phyloP scores from a whole-genome alignment of 1,140 invertebrate genomes.

The Caenorhabditis inopinata region DNA sequence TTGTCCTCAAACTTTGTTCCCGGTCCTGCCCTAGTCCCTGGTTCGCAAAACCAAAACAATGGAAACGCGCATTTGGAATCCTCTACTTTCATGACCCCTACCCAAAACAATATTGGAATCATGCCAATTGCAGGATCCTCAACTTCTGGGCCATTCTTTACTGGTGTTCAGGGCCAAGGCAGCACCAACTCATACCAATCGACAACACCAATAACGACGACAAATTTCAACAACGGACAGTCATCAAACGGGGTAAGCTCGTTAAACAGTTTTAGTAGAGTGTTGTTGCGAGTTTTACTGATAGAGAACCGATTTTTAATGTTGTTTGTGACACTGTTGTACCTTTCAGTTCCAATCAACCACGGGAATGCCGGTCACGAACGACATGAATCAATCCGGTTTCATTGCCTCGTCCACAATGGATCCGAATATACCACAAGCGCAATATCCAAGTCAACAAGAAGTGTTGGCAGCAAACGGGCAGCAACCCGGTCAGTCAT shows the following conservation, averaged over 20 bases:
- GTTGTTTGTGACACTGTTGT: neutral
- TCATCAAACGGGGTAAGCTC: conserved; percentile 23
- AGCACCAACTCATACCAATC: conserved; percentile 16
- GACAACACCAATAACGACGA: conserved; percentile 1
- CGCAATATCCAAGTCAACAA: conserved; percentile 29
- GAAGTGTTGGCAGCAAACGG: neutral
- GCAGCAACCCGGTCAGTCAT: conserved; percentile 4
- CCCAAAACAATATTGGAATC: neutral
- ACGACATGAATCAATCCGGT: conserved; percentile 19
- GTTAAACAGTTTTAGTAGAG: neutral
- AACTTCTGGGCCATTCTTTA: neutral
- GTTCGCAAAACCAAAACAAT: neutral
- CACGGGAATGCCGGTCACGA: conserved; percentile 9
- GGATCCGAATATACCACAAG: conserved; percentile 21
- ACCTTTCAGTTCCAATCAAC: conserved; percentile 13
- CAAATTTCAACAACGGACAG: conserved; percentile 1
- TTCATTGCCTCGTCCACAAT: conserved; percentile 3
- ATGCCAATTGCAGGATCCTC: neutral
- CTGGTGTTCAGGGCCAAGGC: neutral
- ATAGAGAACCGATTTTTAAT: too few species aligned
- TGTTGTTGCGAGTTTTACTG: neutral
- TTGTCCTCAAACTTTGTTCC: neutral
- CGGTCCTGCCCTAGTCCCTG: neutral
- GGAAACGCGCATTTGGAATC: conserved; percentile 4
- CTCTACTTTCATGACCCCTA: neutral